Conservation (phyloP, 2,888 invertebrate genomes). For the Empis livida region DNA sequence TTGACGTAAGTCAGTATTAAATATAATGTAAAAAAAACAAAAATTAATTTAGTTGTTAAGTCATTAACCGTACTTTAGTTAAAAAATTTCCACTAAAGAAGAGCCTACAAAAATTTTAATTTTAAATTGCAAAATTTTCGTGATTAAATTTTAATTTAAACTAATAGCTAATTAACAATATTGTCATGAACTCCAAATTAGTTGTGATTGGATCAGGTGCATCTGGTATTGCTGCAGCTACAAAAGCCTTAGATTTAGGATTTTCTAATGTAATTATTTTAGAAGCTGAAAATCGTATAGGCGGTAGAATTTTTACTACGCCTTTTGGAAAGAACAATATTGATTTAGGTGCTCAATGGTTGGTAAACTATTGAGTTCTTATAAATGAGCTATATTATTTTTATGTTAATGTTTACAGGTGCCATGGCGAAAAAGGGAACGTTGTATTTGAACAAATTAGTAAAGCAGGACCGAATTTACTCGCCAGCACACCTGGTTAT, state of each 20-base stretch:
- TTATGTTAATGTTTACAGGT: conserved; percentile 26
- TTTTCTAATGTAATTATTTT: conserved; percentile 41
- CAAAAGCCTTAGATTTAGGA: conserved; percentile 32
- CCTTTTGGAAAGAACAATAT: conserved; percentile 43
- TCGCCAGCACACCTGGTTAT: conserved; percentile 11
- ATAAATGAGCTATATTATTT: neutral
- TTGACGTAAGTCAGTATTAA: too few relatives aligned
- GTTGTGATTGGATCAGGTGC: conserved; percentile 34
- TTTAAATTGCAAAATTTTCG: too few relatives aligned
- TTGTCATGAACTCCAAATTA: conserved; percentile 15
- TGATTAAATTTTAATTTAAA: too few relatives aligned
- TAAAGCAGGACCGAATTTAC: too few relatives aligned
- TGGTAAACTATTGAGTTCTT: conserved; percentile 17
- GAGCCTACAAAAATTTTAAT: too few relatives aligned
- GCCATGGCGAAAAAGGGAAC: conserved; percentile 56
- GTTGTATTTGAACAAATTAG: conserved; percentile 37
- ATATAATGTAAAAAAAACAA: too few relatives aligned
- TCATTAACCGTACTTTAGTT: too few relatives aligned
- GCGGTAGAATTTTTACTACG: conserved; percentile 46
- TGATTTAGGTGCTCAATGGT: conserved; percentile 71
- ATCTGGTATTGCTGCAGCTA: conserved; percentile 33
- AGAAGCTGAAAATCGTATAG: conserved; percentile 49
- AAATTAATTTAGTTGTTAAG: too few relatives aligned
- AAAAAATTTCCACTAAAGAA: too few relatives aligned
- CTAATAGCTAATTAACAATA: too few relatives aligned